Percentiles rank a stretch among this genome's conserved stretches.
Evolutionary conservation across 2,113 vertebrate species (phyloP).

Genomic region (Acanthochromis polyacanthus): DNA sequence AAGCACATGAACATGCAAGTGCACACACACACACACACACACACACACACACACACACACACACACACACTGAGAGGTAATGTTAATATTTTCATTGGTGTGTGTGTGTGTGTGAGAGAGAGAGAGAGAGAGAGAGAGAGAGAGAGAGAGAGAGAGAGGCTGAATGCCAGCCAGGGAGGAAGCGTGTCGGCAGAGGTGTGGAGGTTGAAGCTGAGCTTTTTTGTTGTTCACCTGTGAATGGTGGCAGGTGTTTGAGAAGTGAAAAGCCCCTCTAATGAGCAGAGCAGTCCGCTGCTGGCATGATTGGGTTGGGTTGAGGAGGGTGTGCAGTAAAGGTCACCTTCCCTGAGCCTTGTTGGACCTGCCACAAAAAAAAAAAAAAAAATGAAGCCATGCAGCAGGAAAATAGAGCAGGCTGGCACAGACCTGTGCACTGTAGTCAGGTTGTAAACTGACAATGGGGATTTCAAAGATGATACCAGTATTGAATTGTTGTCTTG

Average conservation of each 20-base stretch:
- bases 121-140: too few species aligned
- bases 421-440: background rate
- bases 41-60: background rate
- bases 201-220: slow-evolving; percentile 33
- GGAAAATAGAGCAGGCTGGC: slow-evolving; percentile 21
- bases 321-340: slow-evolving; percentile 68
- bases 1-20: slow-evolving; percentile 13
- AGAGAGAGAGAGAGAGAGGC: background rate
- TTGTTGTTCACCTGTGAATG: slow-evolving; percentile 41
- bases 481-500: background rate
- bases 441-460: background rate
- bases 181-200: slow-evolving; percentile 38
- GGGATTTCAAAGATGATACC: background rate
- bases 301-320: slow-evolving; percentile 4
- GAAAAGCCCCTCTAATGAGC: slow-evolving; percentile 65
- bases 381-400: background rate
- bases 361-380: slow-evolving; percentile 18
- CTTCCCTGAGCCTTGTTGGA: slow-evolving; percentile 57
- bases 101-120: background rate
- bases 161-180: background rate
- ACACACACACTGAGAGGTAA: too few species aligned
- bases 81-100: too few species aligned
- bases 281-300: slow-evolving; percentile 21
- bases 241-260: slow-evolving; percentile 66
- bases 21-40: background rate